Evolutionary conservation across 2,797 vertebrate genomes (phyloP).

Genomic region (Oceanodroma leucorhoa): DNA sequence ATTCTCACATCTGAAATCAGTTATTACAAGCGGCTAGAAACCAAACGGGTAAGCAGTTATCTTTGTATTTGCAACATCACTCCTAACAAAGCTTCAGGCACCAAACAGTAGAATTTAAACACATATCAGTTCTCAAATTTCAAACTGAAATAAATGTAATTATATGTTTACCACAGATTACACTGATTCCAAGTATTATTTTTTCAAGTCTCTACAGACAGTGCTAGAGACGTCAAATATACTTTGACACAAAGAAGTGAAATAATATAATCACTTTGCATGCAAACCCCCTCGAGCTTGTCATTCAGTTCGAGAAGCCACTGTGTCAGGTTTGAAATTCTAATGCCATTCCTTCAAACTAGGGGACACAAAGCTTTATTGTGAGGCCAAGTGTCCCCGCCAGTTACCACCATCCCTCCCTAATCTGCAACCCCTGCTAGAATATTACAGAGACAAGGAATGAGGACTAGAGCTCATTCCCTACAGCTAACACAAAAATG

Average conservation of each 20-base stretch:
- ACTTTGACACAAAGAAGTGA: not conserved
- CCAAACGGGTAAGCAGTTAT: not conserved
- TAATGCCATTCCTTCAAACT: not conserved
- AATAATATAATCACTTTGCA: not conserved
- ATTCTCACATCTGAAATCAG: not conserved
- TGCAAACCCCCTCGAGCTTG: not conserved
- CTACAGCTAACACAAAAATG: not conserved
- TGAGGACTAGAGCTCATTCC: not conserved
- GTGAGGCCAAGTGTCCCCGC: not conserved
- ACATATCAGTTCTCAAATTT: not conserved
- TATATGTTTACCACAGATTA: not conserved
- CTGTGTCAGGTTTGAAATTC: conserved; percentile 11
- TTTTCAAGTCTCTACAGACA: not conserved
- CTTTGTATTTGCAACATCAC: not conserved
- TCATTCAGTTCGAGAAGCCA: not conserved
- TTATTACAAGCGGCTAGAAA: not conserved
- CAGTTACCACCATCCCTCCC: not conserved
- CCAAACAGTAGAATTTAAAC: not conserved
- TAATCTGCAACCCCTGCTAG: not conserved
- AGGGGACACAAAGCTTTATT: conserved; percentile 5
- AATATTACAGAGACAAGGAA: not conserved
- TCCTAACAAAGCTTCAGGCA: not conserved
- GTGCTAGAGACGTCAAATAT: not conserved
- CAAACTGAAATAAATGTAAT: not conserved
- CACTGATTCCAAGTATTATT: not conserved